phyloP scores from a whole-genome alignment of 2,113 vertebrate species.

The Andinoacara biseriatus region DNA sequence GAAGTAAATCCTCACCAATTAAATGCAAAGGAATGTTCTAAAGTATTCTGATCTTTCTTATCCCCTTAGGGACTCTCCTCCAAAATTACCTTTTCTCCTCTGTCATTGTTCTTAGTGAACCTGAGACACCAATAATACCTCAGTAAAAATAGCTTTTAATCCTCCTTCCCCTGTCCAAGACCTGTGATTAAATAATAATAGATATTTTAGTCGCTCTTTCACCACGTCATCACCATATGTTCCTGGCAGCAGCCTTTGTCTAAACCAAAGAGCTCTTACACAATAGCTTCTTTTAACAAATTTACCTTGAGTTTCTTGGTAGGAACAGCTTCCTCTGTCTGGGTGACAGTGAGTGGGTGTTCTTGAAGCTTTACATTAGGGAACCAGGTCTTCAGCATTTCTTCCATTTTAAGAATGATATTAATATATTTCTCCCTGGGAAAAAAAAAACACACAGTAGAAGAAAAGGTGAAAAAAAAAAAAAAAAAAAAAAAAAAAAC shows the following conservation, averaged over 20 bases:
- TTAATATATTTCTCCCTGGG: conserved; percentile 78
- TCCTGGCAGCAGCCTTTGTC: conserved; percentile 29
- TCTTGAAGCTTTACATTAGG: conserved; percentile 76
- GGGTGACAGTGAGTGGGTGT: conserved; percentile 52
- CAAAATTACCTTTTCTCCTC: conserved; percentile 64
- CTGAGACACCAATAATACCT: conserved; percentile 59
- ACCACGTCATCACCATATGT: conserved; percentile 32
- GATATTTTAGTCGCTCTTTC: conserved; percentile 52
- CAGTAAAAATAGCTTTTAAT: conserved; percentile 74
- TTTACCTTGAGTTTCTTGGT: conserved; percentile 80
- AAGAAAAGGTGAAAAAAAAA: neutral
- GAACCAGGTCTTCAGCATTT: conserved; percentile 86
- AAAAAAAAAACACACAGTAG: neutral
- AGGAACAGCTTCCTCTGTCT: conserved; percentile 60
- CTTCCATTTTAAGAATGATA: conserved; percentile 85
- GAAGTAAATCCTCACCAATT: conserved; percentile 46
- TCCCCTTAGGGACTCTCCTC: conserved; percentile 41
- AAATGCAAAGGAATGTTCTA: conserved; percentile 55
- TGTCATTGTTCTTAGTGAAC: conserved; percentile 68
- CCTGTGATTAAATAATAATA: conserved; percentile 71
- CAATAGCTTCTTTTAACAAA: conserved; percentile 25
- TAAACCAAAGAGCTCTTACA: conserved; percentile 23
- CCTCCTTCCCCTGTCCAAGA: conserved; percentile 51
- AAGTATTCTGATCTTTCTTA: conserved; percentile 46
- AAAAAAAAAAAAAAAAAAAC: neutral